These are phyloP conservation scores for Galagoides demidoff DNA, from an alignment of 2,797 vertebrate genomes.

Conservation along the genomic window DNA sequence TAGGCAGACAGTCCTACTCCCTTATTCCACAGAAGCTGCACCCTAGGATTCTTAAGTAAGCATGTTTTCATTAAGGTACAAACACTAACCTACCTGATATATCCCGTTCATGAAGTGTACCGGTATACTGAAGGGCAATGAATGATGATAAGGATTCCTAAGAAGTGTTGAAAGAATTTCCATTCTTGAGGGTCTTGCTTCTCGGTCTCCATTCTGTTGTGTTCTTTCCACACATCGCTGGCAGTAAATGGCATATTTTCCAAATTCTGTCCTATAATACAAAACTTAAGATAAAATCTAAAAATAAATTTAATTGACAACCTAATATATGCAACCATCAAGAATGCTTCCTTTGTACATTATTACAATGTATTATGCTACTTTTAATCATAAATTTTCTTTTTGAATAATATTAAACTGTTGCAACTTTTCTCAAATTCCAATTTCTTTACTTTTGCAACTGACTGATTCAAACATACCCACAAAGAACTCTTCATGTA, in stretches of 20 bases:
- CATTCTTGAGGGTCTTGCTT: conserved; percentile 96
- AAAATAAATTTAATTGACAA: conserved; percentile 53
- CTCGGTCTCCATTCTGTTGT: conserved; percentile 95
- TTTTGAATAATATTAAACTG: not conserved
- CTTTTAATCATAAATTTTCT: not conserved
- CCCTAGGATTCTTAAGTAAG: not conserved
- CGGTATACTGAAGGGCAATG: conserved; percentile 96
- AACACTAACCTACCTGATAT: conserved; percentile 92
- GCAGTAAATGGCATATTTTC: conserved; percentile 98
- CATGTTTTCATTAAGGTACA: not conserved
- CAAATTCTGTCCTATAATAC: conserved; percentile 94
- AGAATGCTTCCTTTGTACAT: not conserved
- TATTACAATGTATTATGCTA: not conserved
- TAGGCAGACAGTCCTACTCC: not conserved
- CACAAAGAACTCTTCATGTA: not conserved
- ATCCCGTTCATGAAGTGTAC: conserved; percentile 98
- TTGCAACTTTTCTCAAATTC: conserved; percentile 32
- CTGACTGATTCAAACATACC: not conserved
- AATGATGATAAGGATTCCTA: conserved; percentile 98
- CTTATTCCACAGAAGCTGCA: not conserved
- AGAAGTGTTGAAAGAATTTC: conserved; percentile 98
- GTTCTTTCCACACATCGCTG: conserved; percentile 96
- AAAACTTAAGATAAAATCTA: conserved; percentile 73
- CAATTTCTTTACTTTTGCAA: conserved; percentile 32
- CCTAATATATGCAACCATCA: not conserved